These are phyloP conservation scores for Spermophilus dauricus DNA, from an alignment of 2,113 vertebrate species.

Conservation along the genomic window DNA sequence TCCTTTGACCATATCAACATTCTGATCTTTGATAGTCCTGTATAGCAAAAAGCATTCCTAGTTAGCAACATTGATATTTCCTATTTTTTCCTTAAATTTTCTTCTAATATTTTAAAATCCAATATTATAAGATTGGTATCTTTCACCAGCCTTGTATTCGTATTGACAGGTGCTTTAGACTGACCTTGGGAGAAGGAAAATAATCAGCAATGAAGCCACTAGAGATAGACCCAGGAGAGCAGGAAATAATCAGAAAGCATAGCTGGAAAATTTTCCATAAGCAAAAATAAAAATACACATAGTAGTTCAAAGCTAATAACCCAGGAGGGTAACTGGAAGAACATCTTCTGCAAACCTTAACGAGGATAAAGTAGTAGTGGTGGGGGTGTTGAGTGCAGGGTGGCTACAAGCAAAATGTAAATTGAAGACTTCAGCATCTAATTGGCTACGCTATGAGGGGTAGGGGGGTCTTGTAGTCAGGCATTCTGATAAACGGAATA, in stretches of 20 bases:
- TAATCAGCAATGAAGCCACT: background rate
- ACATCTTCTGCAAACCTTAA: constrained; percentile 28
- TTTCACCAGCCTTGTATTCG: background rate
- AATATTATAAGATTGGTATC: background rate
- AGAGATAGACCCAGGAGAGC: background rate
- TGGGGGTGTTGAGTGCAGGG: background rate
- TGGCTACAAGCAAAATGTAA: background rate
- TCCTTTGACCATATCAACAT: background rate
- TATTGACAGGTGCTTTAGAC: constrained; percentile 6
- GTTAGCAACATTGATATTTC: background rate
- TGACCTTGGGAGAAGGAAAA: constrained; percentile 52
- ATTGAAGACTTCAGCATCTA: background rate
- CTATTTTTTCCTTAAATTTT: background rate
- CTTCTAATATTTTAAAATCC: constrained; percentile 54
- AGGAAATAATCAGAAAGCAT: constrained; percentile 58
- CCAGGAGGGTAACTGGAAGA: constrained; percentile 55
- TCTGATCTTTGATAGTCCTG: background rate
- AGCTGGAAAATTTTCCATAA: constrained; percentile 53
- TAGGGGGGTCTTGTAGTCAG: background rate
- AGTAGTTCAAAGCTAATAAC: constrained; percentile 60
- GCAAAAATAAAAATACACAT: constrained; percentile 62
- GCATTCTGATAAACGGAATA: constrained; percentile 49
- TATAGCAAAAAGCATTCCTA: background rate
- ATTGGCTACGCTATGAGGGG: background rate
- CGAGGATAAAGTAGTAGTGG: background rate